Base-by-base conservation (phyloP, 2,888 invertebrate genomes). In the Hypolimnas misippus region DNA sequence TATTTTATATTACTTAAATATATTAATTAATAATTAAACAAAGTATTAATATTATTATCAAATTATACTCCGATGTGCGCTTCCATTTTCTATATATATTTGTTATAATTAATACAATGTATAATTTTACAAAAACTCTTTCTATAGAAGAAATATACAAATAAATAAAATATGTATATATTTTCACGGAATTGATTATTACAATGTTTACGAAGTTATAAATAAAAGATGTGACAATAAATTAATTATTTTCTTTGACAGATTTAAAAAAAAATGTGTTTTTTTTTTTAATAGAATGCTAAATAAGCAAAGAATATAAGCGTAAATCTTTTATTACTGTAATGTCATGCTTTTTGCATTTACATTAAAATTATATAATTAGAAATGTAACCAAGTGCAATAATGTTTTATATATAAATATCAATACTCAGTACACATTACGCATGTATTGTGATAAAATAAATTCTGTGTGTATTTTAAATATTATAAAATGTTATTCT, bases 381-480 rank as follows among this genome's bases (percentile, higher is more conserved):
- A 67, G 64, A 62, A 61, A 61, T 82, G 83, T 89, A 88, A 83
- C 74, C 81, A 82, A 87, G 77, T 82, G 90, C 90, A 90, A 89
- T 89, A 90, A 89, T 84, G 81, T 84, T 87, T 85, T 87, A 86
- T 46, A 46, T 46, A 21, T 81, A 87, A n/a, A n/a, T n/a, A n/a
- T n/a, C n/a, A 81, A 79, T 79, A 82, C 64, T 77, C 77, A 80
- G 81, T 76, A 81, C 79, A 17, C 42, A 42, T 17, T 42, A 42
- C 42, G 80, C 76, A 85, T 86, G 85, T 89, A 86, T 87, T 88
- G 87, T 84, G 87, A 85, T 87, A 80, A 84, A 81, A 82, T 82
- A 76, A 81, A 83, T 86, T 88, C 87, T 90, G 88, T 89, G 90
- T 90, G 90, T 89, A 91, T 89, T 89, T 89, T 85, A 89, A 89